Percentiles rank a stretch among this genome's conserved stretches.
Evolutionary conservation across 2,113 vertebrate species (phyloP).

Genomic region (Otis tarda): DNA sequence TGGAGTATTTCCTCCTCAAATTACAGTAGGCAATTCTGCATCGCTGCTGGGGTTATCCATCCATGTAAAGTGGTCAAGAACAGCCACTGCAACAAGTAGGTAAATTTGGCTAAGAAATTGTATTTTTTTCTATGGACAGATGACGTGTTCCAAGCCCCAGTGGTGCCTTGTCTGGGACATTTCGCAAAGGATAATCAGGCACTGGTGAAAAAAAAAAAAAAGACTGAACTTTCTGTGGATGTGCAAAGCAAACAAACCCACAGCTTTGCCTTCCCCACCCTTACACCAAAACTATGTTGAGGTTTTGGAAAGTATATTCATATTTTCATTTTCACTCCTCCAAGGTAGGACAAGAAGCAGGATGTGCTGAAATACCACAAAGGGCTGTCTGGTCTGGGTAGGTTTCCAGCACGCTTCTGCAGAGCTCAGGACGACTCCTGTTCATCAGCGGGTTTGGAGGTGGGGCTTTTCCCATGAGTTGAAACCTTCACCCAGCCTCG

Average conservation of each 20-base stretch:
- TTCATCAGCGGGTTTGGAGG: background rate
- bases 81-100: background rate
- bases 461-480: background rate
- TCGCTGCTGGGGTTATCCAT: background rate
- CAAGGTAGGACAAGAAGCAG: slow-evolving; percentile 58
- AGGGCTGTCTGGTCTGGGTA: background rate
- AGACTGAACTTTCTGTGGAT: slow-evolving; percentile 25
- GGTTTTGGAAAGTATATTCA: slow-evolving; percentile 58
- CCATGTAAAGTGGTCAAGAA: background rate
- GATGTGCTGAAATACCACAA: slow-evolving; percentile 41
- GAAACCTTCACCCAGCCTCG: background rate
- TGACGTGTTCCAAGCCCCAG: background rate
- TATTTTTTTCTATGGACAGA: background rate
- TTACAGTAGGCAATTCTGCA: background rate
- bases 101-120: background rate
- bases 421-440: background rate
- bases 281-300: slow-evolving; percentile 58
- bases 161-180: background rate
- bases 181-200: background rate
- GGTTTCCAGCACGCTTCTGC: background rate
- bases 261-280: slow-evolving; percentile 49
- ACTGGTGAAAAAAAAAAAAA: background rate
- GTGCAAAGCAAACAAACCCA: slow-evolving; percentile 25
- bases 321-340: slow-evolving; percentile 57
- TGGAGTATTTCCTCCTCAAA: background rate